phyloP scores from a whole-genome alignment of 2,113 vertebrate species.

The Nibea coibor region DNA sequence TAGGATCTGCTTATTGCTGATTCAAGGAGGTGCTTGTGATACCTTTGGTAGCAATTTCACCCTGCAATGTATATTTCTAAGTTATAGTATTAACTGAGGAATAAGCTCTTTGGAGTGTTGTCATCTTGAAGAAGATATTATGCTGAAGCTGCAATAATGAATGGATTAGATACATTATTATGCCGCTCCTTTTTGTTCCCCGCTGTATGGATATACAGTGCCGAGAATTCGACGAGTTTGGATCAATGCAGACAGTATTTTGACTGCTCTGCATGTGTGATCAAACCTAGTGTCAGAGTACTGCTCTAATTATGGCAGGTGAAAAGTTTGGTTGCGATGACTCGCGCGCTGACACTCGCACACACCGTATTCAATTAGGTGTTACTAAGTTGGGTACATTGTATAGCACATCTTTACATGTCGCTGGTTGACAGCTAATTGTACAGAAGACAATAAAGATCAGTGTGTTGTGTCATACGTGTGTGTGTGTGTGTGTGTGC shows the following conservation, averaged over 20 bases:
- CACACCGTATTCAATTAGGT: slow-evolving; percentile 27
- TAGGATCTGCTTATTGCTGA: slow-evolving; percentile 69
- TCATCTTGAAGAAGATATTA: slow-evolving; percentile 42
- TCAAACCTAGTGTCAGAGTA: slow-evolving; percentile 40
- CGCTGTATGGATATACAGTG: slow-evolving; percentile 7
- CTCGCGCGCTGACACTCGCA: background rate
- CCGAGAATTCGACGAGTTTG: slow-evolving; percentile 17
- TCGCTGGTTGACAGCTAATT: slow-evolving; percentile 69
- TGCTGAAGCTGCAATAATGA: slow-evolving; percentile 40
- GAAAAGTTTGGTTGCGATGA: slow-evolving; percentile 10
- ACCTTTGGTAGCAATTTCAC: slow-evolving; percentile 62
- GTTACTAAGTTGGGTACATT: slow-evolving; percentile 13
- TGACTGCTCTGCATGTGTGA: slow-evolving; percentile 28
- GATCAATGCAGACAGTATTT: slow-evolving; percentile 12
- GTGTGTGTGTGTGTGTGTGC: background rate
- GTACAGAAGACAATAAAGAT: slow-evolving; percentile 59
- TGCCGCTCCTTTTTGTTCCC: slow-evolving; percentile 46
- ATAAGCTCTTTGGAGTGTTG: slow-evolving; percentile 48
- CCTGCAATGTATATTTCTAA: slow-evolving; percentile 57
- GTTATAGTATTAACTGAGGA: slow-evolving; percentile 48
- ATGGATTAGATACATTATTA: slow-evolving; percentile 39
- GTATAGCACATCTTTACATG: slow-evolving; percentile 50
- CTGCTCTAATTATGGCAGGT: slow-evolving; percentile 25
- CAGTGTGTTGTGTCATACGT: slow-evolving; percentile 37
- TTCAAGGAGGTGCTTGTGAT: slow-evolving; percentile 49